Percentiles rank a stretch among this genome's conserved stretches.
These are phyloP conservation scores for Drosophila kambysellisi DNA, from an alignment of 2,888 invertebrate genomes.

Conservation along the genomic window DNA sequence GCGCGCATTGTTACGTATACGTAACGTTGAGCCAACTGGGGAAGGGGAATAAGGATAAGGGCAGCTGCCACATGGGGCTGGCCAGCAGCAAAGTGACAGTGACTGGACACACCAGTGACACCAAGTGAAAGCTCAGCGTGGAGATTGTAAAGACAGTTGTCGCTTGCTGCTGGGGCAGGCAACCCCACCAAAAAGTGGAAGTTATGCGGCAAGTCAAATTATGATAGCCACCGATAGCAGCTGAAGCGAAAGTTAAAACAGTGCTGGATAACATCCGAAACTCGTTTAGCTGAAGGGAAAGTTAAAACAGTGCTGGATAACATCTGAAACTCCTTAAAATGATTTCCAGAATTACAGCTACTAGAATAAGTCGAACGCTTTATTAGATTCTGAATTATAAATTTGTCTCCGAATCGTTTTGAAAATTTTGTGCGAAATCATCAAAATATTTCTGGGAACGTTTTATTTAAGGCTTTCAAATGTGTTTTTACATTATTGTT, in stretches of 20 bases:
- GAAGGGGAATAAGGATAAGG: neutral
- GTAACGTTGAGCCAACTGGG: constrained; percentile 27
- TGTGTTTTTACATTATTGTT: constrained; percentile 1
- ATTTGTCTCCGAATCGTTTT: neutral
- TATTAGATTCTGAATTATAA: neutral
- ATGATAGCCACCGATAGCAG: constrained; percentile 36
- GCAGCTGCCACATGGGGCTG: neutral
- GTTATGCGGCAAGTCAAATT: constrained; percentile 39
- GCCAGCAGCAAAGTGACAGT: constrained; percentile 11
- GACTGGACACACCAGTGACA: constrained; percentile 42
- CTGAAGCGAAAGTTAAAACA: constrained; percentile 20
- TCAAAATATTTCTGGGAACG: neutral
- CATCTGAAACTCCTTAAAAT: constrained; percentile 4
- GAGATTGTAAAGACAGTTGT: constrained; percentile 35
- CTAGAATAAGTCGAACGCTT: neutral
- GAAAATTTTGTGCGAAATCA: neutral
- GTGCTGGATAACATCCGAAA: constrained; percentile 11
- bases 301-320: constrained; percentile 12
- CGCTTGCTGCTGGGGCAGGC: neutral
- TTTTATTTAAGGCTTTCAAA: constrained; percentile 8
- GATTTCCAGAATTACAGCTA: neutral
- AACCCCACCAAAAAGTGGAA: constrained; percentile 24
- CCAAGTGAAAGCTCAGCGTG: constrained; percentile 43
- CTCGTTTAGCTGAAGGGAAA: constrained; percentile 2
- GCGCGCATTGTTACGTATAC: constrained; percentile 71